These are phyloP conservation scores for Caiman crocodilus DNA, from an alignment of 2,797 vertebrate genomes.

Conservation along the genomic window DNA sequence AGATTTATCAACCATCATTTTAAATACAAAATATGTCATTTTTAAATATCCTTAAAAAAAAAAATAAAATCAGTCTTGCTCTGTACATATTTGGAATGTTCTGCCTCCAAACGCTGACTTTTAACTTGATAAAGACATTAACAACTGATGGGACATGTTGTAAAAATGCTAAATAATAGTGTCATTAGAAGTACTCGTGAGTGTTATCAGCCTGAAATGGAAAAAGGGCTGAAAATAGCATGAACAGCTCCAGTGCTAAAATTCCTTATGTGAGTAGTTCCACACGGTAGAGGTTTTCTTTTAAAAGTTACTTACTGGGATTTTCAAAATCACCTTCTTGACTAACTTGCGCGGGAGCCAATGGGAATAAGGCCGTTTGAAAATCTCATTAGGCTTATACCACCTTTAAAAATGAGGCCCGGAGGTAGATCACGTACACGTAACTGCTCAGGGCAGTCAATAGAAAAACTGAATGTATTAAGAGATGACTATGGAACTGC, in stretches of 20 bases:
- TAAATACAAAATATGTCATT: no score
- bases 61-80: conserved; percentile 42
- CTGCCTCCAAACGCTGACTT: conserved; percentile 68
- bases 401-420: background rate
- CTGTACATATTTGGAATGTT: conserved; percentile 40
- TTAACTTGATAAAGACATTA: conserved; percentile 66
- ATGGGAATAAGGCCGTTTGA: background rate
- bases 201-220: conserved; percentile 29
- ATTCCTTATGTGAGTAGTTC: no score
- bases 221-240: conserved; percentile 49
- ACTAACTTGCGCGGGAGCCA: background rate
- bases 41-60: background rate
- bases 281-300: no score
- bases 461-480: background rate
- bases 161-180: conserved; percentile 65
- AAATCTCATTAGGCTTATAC: background rate
- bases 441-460: background rate
- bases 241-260: conserved; percentile 32
- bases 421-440: background rate
- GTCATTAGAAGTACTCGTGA: conserved; percentile 28
- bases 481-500: background rate
- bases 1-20: no score
- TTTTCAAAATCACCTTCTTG: background rate
- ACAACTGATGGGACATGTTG: conserved; percentile 66
- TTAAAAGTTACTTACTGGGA: no score